Evolutionary conservation across 2,113 vertebrate species (phyloP).

Genomic region (Pagrus major): DNA sequence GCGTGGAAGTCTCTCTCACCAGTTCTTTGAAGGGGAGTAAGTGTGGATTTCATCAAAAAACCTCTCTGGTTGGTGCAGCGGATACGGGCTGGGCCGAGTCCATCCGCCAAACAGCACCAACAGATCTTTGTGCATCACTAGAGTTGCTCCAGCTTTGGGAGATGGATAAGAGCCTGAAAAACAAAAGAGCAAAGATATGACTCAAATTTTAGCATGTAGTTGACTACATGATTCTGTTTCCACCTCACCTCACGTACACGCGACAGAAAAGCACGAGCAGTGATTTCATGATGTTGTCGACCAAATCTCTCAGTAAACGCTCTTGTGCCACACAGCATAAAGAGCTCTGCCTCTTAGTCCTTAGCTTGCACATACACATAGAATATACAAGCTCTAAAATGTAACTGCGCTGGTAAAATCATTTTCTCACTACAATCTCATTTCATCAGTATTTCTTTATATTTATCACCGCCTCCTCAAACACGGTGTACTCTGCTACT

Average conservation of each 20-base stretch:
- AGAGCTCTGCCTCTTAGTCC: neutral
- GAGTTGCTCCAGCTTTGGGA: constrained; percentile 96
- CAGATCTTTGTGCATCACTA: constrained; percentile 96
- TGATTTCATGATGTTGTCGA: neutral
- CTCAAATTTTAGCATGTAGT: neutral
- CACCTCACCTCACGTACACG: neutral
- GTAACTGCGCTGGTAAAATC: neutral
- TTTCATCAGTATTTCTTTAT: neutral
- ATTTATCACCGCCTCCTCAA: constrained; percentile 23
- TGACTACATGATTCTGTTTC: neutral
- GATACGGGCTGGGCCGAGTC: constrained; percentile 97
- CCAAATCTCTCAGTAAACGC: neutral
- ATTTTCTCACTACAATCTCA: neutral
- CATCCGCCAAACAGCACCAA: constrained; percentile 97
- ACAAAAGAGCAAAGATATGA: neutral
- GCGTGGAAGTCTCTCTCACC: constrained; percentile 82
- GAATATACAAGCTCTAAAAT: neutral
- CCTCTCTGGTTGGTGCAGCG: constrained; percentile 96
- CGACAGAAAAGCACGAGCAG: neutral
- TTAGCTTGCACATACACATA: neutral
- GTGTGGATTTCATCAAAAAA: constrained; percentile 99
- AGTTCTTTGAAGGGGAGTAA: constrained; percentile 98
- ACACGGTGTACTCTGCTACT: constrained; percentile 23
- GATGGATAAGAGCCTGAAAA: constrained; percentile 95
- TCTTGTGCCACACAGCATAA: neutral